A percentile compares a stretch with the other conserved stretches of the same genome.
Conservation (phyloP, 1,140 invertebrate genomes). For the Melanaphis sacchari region DNA sequence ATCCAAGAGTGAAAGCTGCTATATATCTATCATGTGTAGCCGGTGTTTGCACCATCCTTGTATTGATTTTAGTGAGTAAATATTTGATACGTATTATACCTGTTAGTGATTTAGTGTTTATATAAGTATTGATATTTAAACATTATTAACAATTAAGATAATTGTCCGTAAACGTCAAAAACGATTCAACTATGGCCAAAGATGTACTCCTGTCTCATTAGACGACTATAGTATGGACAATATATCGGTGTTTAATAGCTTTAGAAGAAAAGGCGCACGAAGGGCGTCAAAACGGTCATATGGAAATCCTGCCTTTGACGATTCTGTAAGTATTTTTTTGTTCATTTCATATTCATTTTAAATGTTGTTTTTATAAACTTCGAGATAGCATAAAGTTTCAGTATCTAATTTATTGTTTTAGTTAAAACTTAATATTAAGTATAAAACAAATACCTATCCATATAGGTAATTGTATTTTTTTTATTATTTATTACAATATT, state of each 20-base stretch:
- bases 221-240: conserved; percentile 90
- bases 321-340: conserved; percentile 72
- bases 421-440: neutral
- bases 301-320: conserved; percentile 90
- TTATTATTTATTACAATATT: neutral
- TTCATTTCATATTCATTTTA: neutral
- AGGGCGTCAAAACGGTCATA: conserved; percentile 84
- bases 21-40: conserved; percentile 67
- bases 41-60: conserved; percentile 68
- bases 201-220: conserved; percentile 84
- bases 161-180: conserved; percentile 77
- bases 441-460: no score
- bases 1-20: conserved; percentile 66
- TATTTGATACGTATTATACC: neutral
- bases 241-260: conserved; percentile 80
- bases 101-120: neutral
- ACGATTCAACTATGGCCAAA: conserved; percentile 77
- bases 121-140: neutral
- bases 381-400: neutral
- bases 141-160: conserved; percentile 66
- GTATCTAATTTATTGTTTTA: neutral
- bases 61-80: conserved; percentile 72
- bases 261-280: conserved; percentile 72
- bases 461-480: no score
- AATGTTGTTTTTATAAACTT: neutral